Evolutionary conservation across 2,113 vertebrate genomes (phyloP), one percentile per base, ranked within the genome.

Genomic region (Gasterosteus aculeatus): DNA sequence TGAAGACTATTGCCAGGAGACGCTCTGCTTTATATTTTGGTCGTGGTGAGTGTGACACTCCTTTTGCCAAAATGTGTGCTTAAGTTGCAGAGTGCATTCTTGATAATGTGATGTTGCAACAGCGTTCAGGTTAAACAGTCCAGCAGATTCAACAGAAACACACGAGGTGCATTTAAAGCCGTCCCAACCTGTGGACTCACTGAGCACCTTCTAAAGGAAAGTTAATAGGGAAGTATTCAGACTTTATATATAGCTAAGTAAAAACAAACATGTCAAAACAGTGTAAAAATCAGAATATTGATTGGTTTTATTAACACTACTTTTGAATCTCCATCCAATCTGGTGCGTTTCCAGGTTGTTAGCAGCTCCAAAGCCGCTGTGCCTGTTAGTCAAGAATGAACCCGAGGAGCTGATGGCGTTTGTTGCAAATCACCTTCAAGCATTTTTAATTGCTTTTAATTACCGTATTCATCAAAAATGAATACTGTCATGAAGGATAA

Each of bases 61-160:
- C 33, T 5, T 3, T 22, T 41, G 57, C 54, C 22, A 61, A 38
- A 77, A 56, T 35, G 1, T 74, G 56, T 11, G 58, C 35, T 59
- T 69, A 35, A 62, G n/a, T 59, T 71, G 60, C 51, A 49, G 67
- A 63, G 59, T 16, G 33, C 33, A 58, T 59, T 51, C 22, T 11
- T 41, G 51, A 10, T 63, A 19, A 57, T 15, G 31, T 47, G 5
- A 62, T 62, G 58, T 77, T 41, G 22, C 38, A 41, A 33, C 38
- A 61, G 69, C 12, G 10, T 46, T 56, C 4, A n/a, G 22, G 26
- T 76, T 31, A 42, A 2, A n/a, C 26, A 47, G 14, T 68, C 29
- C 31, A 68, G 39, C 42, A 59, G 46, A 54, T 0, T 60, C 33
- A 64, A 22, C 22, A 49, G 51, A 42, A 5, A 47, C n/a, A 49